Conservation (phyloP, 1,140 invertebrate species). For the Trichonephila inaurata region DNA sequence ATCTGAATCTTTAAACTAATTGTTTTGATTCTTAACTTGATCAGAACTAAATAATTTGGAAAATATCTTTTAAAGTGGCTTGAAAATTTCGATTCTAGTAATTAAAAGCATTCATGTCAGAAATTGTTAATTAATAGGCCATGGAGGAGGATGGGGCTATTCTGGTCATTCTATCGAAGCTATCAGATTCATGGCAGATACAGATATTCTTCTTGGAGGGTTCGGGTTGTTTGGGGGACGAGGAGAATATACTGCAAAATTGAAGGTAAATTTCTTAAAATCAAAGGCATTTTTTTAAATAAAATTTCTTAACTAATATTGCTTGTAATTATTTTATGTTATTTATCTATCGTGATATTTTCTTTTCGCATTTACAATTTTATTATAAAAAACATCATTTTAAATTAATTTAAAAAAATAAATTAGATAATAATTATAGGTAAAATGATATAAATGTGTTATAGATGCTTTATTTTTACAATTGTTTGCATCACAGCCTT, state of each 20-base stretch:
- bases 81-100: too few species aligned
- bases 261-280: slow-evolving; percentile 85
- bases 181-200: slow-evolving; percentile 94
- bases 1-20: too few species aligned
- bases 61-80: too few species aligned
- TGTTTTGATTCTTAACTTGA: too few species aligned
- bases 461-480: too few species aligned
- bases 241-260: slow-evolving; percentile 97
- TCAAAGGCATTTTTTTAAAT: not conserved
- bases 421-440: too few species aligned
- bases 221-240: slow-evolving; percentile 97
- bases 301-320: too few species aligned
- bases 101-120: not conserved
- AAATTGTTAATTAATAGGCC: slow-evolving; percentile 82
- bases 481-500: too few species aligned
- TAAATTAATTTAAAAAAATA: too few species aligned
- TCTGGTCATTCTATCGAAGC: slow-evolving; percentile 97
- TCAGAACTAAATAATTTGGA: too few species aligned
- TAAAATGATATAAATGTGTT: too few species aligned
- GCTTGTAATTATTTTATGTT: not conserved
- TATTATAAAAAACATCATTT: too few species aligned
- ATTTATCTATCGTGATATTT: not conserved
- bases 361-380: not conserved
- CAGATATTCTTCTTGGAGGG: slow-evolving; percentile 94
- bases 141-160: slow-evolving; percentile 99